These are phyloP conservation scores for Trachelus tabidus DNA, from an alignment of 2,888 invertebrate genomes.

Conservation along the genomic window DNA sequence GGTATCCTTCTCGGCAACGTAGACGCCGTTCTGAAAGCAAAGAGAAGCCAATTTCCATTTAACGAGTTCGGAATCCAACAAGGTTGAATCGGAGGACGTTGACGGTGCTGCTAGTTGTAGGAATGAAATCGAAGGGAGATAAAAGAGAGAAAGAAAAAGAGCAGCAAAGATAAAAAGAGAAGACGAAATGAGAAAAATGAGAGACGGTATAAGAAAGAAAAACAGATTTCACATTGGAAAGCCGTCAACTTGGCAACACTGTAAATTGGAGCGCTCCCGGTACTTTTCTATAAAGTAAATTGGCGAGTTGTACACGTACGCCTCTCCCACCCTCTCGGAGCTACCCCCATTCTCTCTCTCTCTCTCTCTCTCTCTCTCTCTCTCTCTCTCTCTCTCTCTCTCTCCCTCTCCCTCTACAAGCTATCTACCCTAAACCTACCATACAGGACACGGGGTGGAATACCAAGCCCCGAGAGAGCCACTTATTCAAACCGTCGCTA, in stretches of 20 bases:
- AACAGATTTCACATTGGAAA: not conserved
- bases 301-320: not conserved
- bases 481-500: conserved; percentile 35
- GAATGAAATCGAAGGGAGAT: not conserved
- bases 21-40: conserved; percentile 66
- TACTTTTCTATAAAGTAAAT: conserved; percentile 3
- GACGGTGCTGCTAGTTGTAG: not conserved
- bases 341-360: not conserved
- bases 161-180: not conserved
- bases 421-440: not conserved
- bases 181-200: not conserved
- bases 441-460: conserved; percentile 3
- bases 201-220: not conserved
- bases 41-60: not conserved
- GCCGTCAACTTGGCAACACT: not conserved
- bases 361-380: not conserved
- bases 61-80: not conserved
- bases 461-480: conserved; percentile 20
- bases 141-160: not conserved
- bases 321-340: not conserved
- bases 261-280: not conserved
- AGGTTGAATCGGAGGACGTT: not conserved
- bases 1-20: conserved; percentile 73
- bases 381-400: not conserved
- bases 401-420: not conserved